Evolutionary conservation across 2,888 invertebrate genomes (phyloP).

Genomic region (Phymatocera aterrima): DNA sequence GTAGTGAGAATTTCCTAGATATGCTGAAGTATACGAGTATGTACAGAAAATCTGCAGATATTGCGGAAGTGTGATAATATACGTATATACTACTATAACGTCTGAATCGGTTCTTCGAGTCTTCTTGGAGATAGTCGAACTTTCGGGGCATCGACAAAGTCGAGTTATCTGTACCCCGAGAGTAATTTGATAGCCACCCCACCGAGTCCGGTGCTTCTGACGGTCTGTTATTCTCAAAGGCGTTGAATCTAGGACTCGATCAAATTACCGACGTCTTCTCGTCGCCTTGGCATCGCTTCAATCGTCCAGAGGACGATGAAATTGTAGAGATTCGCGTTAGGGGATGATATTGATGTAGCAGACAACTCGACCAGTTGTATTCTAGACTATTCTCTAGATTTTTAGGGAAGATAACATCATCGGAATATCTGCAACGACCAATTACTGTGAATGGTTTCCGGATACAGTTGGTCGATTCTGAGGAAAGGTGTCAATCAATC

Average conservation of each 20-base stretch:
- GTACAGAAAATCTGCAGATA: neutral
- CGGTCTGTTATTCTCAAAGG: conserved; percentile 37
- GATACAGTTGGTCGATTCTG: no score
- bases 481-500: no score
- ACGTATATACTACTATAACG: no score
- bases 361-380: neutral
- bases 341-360: neutral
- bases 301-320: neutral
- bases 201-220: neutral
- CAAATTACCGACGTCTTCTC: conserved; percentile 1
- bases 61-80: neutral
- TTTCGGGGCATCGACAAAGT: neutral
- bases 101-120: neutral
- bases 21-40: no score
- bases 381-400: neutral
- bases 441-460: no score
- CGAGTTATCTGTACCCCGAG: conserved; percentile 20
- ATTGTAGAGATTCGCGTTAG: conserved; percentile 15
- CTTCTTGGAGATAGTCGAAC: neutral
- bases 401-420: neutral
- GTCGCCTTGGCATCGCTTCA: neutral
- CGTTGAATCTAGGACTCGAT: conserved; percentile 30
- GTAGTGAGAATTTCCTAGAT: no score
- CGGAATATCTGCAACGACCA: neutral
- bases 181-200: conserved; percentile 25